phyloP scores from a whole-genome alignment of 2,113 vertebrate genomes.

The Malurus elegans region DNA sequence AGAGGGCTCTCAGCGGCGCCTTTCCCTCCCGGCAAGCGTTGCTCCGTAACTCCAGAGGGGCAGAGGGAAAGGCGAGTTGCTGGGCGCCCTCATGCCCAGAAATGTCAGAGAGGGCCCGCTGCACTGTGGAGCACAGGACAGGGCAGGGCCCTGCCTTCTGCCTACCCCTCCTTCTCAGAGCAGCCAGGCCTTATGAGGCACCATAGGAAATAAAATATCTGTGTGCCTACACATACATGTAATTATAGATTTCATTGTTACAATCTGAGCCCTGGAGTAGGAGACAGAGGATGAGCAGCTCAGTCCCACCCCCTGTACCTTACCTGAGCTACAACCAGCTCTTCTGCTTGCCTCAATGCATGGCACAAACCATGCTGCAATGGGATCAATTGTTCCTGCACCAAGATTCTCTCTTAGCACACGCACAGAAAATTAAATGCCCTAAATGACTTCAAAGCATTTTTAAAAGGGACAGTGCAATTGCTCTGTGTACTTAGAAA shows the following conservation, averaged over 20 bases:
- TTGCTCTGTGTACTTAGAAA: background rate
- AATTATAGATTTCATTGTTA: background rate
- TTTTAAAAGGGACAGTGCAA: background rate
- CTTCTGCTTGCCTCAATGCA: accelerated
- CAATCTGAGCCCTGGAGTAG: background rate
- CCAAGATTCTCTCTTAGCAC: background rate
- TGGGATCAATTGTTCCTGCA: background rate
- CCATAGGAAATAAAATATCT: accelerated
- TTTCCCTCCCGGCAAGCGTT: accelerated
- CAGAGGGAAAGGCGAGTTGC: accelerated
- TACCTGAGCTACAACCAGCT: accelerated
- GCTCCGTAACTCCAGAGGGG: accelerated
- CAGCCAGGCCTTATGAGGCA: background rate
- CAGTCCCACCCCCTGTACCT: background rate
- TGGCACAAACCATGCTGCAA: background rate
- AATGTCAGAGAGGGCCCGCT: accelerated
- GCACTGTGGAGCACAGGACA: accelerated
- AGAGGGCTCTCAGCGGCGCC: background rate
- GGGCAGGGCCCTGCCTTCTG: accelerated
- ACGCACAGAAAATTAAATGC: background rate
- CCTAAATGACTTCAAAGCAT: background rate
- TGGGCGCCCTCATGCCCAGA: background rate
- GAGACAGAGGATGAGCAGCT: background rate
- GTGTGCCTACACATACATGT: accelerated
- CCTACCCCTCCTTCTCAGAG: background rate